Conservation (phyloP, 2,888 invertebrate genomes). For the Leptodirus hochenwartii region DNA sequence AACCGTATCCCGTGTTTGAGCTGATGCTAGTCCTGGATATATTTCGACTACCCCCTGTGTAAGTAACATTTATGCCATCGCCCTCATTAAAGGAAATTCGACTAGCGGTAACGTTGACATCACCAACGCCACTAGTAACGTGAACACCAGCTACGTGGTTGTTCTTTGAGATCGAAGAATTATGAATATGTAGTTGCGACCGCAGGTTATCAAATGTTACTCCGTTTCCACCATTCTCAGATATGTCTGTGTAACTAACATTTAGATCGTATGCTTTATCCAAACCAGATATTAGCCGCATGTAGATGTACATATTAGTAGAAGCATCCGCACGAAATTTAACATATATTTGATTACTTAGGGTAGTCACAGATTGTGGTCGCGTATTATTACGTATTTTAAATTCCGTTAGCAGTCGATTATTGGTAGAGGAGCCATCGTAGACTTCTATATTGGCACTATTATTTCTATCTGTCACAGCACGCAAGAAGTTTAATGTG, state of each 20-base stretch:
- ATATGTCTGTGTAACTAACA: slow-evolving; percentile 66
- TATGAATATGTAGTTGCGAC: slow-evolving; percentile 72
- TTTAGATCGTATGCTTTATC: slow-evolving; percentile 73
- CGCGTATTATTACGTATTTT: slow-evolving; percentile 67
- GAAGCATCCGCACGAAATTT: slow-evolving; percentile 57
- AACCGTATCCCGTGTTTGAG: slow-evolving; percentile 75
- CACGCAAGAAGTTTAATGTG: slow-evolving; percentile 70
- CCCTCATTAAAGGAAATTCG: slow-evolving; percentile 80
- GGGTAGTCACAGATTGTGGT: slow-evolving; percentile 76
- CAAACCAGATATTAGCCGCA: slow-evolving; percentile 59
- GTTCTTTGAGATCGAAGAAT: slow-evolving; percentile 69
- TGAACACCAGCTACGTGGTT: slow-evolving; percentile 83
- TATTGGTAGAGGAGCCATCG: slow-evolving; percentile 55
- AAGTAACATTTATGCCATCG: slow-evolving; percentile 90
- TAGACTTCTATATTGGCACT: slow-evolving; percentile 59
- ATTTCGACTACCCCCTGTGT: slow-evolving; percentile 85
- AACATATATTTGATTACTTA: slow-evolving; percentile 60
- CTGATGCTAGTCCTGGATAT: slow-evolving; percentile 72
- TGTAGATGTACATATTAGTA: slow-evolving; percentile 55
- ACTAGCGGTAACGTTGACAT: slow-evolving; percentile 84
- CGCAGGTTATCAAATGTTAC: slow-evolving; percentile 81
- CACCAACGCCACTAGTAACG: slow-evolving; percentile 78
- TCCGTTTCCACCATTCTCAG: slow-evolving; percentile 88
- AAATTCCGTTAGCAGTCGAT: slow-evolving; percentile 52
- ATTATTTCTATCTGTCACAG: slow-evolving; percentile 56